phyloP scores from a whole-genome alignment of 2,888 invertebrate genomes.

The Andrena bicolor region DNA sequence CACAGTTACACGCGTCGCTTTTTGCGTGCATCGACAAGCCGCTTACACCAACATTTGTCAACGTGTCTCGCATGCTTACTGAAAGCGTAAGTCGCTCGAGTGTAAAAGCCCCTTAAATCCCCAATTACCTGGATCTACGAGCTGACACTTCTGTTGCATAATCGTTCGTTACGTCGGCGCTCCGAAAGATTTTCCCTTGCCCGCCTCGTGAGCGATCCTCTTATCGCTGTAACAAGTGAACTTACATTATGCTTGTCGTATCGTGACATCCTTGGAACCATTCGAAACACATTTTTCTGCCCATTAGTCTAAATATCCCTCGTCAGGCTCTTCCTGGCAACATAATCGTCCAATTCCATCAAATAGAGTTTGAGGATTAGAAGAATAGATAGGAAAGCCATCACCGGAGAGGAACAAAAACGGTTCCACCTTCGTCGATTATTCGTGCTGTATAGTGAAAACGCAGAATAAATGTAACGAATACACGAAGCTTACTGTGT shows the following conservation, averaged over 20 bases:
- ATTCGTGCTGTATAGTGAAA: background rate
- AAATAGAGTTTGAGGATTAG: too few species aligned
- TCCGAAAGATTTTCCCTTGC: slow-evolving; percentile 26
- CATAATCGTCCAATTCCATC: background rate
- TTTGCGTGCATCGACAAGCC: slow-evolving; percentile 38
- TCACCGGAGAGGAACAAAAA: too few species aligned
- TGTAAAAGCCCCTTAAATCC: slow-evolving; percentile 61
- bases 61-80: slow-evolving; percentile 52
- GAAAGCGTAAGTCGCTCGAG: slow-evolving; percentile 44
- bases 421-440: background rate
- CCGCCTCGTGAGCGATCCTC: slow-evolving; percentile 45
- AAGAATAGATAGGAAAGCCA: too few species aligned
- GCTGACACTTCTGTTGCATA: slow-evolving; percentile 53
- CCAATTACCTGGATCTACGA: slow-evolving; percentile 69
- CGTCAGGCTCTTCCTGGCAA: too few species aligned
- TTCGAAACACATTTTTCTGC: background rate
- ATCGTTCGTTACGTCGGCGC: slow-evolving; percentile 56
- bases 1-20: slow-evolving; percentile 19
- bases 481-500: slow-evolving; percentile 58
- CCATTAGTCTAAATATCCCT: background rate
- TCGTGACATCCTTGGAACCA: slow-evolving; percentile 15
- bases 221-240: slow-evolving; percentile 49
- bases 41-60: slow-evolving; percentile 56
- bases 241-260: slow-evolving; percentile 36
- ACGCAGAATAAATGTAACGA: slow-evolving; percentile 36